Evolutionary conservation across 1,140 invertebrate genomes (phyloP).

Genomic region (Colletes latitarsis): DNA sequence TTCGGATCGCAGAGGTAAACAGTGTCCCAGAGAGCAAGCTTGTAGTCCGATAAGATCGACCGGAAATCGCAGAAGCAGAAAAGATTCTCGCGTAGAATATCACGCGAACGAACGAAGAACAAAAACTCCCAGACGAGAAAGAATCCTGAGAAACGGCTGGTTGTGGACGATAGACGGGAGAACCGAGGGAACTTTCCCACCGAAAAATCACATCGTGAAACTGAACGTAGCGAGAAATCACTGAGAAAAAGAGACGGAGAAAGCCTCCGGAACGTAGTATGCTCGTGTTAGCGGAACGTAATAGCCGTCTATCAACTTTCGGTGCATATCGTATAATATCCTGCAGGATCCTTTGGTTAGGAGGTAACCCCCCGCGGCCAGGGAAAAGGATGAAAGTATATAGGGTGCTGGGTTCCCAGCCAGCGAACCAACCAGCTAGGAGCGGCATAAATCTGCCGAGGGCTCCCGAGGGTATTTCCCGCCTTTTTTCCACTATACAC

Average conservation of each 20-base stretch:
- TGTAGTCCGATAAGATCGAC: neutral
- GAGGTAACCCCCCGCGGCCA: conserved; percentile 40
- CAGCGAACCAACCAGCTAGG: conserved; percentile 69
- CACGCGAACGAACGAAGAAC: no score
- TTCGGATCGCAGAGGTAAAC: no score
- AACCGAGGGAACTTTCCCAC: conserved; percentile 53
- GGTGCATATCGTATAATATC: conserved; percentile 77
- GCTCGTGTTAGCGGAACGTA: conserved; percentile 72
- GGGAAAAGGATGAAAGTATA: conserved; percentile 11
- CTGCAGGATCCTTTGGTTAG: conserved; percentile 69
- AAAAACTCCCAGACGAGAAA: conserved; percentile 10
- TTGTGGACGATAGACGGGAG: conserved; percentile 30
- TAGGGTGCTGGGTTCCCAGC: conserved; percentile 46
- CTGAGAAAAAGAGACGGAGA: conserved; percentile 19
- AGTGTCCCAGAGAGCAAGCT: conserved; percentile 31
- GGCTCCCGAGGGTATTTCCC: conserved; percentile 78
- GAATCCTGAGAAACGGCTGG: neutral
- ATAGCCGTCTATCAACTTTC: conserved; percentile 75
- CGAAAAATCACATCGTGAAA: conserved; percentile 59
- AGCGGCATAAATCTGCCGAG: conserved; percentile 79
- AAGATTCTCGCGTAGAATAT: neutral
- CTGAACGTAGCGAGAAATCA: conserved; percentile 37
- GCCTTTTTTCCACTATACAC: conserved; percentile 67
- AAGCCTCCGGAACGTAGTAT: conserved; percentile 47
- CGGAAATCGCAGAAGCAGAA: conserved; percentile 26